Base-by-base conservation (phyloP, 2,888 invertebrate species). In the Melolontha melolontha region DNA sequence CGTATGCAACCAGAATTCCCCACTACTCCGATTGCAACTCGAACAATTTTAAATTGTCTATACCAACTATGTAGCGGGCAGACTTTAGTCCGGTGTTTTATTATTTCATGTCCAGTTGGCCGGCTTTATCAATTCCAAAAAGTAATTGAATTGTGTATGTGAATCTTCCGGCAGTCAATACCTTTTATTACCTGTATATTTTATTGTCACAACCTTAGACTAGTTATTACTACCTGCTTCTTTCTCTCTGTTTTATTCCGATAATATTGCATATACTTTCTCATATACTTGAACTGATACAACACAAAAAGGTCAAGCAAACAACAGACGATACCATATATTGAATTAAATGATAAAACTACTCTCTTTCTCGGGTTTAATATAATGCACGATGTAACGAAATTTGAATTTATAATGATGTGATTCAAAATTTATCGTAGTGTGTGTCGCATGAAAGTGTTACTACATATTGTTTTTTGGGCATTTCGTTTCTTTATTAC, bases 281-380 rank as follows among this genome's bases (percentile, higher is more conserved):
- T 12, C 66, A 44, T 63, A 49, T 68, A 70, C 66, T 70, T 70
- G 70, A 70, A 70, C 70, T 66, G 64, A 63, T 55, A 66, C 62
- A 29, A 29, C 29, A 29, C 5, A 50, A 68, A 67, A 57, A 66
- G 70, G 70, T 70, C 70, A 70, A 70, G 44, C 52, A 68, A 63
- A 62, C n/a, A n/a, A n/a, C 47, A 52, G 14, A 66, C 66, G 62
- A 52, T 51, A 12, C 27, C 27, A 44, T 47, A 59, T 49, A 67
- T 66, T 67, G 65, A 71, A 71, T 66, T 66, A 49, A 57, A 66
- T 66, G 66, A 66, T 66, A 66, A 66, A 57, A 55, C 57, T 64
- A 64, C 51, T 64, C 64, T 29, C n/a, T 51, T 52, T 29, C n/a
- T n/a, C n/a, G 22, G 49, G 16, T 12, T 49, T 11, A 49, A n/a